phyloP scores from a whole-genome alignment of 2,797 vertebrate genomes.

The Otolemur crassicaudatus region DNA sequence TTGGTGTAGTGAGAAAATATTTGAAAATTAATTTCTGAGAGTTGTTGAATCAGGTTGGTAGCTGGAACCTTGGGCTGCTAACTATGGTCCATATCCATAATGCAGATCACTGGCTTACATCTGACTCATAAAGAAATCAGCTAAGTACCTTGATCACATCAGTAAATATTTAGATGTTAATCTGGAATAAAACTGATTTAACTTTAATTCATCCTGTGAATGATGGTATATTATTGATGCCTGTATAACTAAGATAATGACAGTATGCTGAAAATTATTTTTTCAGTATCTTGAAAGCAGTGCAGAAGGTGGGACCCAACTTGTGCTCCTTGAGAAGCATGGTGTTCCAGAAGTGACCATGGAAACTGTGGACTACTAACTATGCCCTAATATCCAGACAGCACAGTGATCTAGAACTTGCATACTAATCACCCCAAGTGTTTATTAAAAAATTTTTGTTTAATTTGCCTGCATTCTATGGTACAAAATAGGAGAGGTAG shows the following conservation, averaged over 20 bases:
- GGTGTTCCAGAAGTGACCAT: neutral
- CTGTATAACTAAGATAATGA: neutral
- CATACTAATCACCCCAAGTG: neutral
- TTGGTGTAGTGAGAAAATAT: neutral
- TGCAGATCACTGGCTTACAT: neutral
- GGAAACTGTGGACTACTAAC: neutral
- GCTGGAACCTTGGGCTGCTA: neutral
- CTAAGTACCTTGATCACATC: neutral
- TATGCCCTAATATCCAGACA: too few species aligned
- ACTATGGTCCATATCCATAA: neutral
- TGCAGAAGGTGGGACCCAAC: neutral
- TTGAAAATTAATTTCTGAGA: neutral
- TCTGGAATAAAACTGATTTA: neutral
- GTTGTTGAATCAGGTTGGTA: neutral
- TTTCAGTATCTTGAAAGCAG: neutral
- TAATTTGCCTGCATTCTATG: neutral
- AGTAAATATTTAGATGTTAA: neutral
- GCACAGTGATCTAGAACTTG: neutral
- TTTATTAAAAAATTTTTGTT: neutral
- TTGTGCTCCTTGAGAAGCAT: neutral
- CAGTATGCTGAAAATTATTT: neutral
- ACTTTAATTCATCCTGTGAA: neutral
- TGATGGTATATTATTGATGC: neutral
- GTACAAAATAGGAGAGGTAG: neutral
- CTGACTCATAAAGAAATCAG: neutral